A percentile compares a stretch with the other conserved stretches of the same genome.
phyloP scores from a whole-genome alignment of 2,113 vertebrate species.

The Spea multiplicata region DNA sequence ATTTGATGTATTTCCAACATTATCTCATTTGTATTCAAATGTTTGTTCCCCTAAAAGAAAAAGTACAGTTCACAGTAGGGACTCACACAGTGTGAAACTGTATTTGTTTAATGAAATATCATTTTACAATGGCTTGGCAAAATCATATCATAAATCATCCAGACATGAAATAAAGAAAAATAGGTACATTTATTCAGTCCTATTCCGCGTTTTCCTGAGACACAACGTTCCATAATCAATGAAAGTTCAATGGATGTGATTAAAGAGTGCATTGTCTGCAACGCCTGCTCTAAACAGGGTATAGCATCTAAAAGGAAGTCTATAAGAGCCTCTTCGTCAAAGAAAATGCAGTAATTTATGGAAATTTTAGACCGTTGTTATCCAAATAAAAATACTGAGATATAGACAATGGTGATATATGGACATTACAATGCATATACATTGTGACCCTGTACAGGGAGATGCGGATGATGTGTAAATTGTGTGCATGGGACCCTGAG shows the following conservation, averaged over 20 bases:
- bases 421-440: too few relatives aligned
- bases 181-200: neutral
- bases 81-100: conserved; percentile 37
- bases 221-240: conserved; percentile 23
- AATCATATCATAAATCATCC: conserved; percentile 33
- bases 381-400: too few relatives aligned
- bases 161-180: conserved; percentile 36
- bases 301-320: too few relatives aligned
- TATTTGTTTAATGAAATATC: conserved; percentile 46
- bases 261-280: neutral
- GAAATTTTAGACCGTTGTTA: too few relatives aligned
- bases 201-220: conserved; percentile 33
- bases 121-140: conserved; percentile 44
- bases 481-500: too few relatives aligned
- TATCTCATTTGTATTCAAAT: conserved; percentile 44
- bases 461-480: too few relatives aligned
- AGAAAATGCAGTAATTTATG: too few relatives aligned
- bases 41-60: conserved; percentile 35
- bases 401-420: too few relatives aligned
- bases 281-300: too few relatives aligned
- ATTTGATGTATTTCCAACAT: conserved; percentile 44
- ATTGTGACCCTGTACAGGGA: too few relatives aligned
- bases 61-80: conserved; percentile 39
- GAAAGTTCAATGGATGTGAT: neutral
- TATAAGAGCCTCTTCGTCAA: too few relatives aligned